Evolutionary conservation across 2,113 vertebrate genomes (phyloP), one percentile per base, ranked within the genome.

Genomic region (Platichthys stellatus): DNA sequence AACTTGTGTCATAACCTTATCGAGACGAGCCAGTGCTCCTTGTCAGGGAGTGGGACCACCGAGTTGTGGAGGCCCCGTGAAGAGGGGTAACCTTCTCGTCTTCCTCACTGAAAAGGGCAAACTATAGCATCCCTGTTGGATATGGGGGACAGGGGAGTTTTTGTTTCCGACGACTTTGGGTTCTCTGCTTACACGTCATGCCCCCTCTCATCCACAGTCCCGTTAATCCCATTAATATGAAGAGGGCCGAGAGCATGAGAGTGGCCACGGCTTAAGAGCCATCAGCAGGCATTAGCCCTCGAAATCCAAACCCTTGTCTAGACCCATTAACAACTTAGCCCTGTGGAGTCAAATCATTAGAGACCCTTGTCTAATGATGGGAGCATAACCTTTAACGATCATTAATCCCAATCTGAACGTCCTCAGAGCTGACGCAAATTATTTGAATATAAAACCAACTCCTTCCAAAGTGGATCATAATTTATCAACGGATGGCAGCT

Each of bases 211-310:
- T 87, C 83, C 88, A 84, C 86, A 87, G 81, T n/a, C 80, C 86
- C 80, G 89, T 83, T 93, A 93, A 94, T 94, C 93, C 92, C 86
- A 94, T 94, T 94, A 94, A 92, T 92, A 93, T 89, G 89, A 92
- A 90, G 91, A 86, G 91, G 84, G 87, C 82, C 84, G 54, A 83
- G 69, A 91, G 84, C 81, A 73, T 71, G 79, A 88, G 80, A 90
- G 76, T 87, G 86, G 86, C 89, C 86, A 76, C 67, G 57, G 84
- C 74, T 92, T 92, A 92, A 92, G 79, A 89, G 80, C 90, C 92
- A 92, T 93, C 91, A 93, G 83, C 77, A 70, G 67, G 89, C 89
- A 90, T 93, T 92, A 93, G 88, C 81, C 78, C 21, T 83, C 72
- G 40, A 86, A 93, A 94, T 89, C 89, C 92, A 91, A 93, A 88